A percentile compares a stretch with the other conserved stretches of the same genome.
phyloP scores from a whole-genome alignment of 2,797 vertebrate genomes.

The Acanthopagrus latus region DNA sequence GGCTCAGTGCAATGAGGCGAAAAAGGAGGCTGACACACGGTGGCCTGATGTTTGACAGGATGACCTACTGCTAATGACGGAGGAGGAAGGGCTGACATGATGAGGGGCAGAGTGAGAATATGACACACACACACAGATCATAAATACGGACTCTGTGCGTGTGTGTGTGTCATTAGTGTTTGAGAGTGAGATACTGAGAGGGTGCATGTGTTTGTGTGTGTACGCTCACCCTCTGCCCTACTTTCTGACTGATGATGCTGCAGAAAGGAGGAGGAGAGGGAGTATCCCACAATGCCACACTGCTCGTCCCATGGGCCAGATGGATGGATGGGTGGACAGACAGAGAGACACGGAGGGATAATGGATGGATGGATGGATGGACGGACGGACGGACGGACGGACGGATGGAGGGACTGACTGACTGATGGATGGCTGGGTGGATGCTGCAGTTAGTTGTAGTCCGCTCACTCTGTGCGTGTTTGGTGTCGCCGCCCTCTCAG shows the following conservation, averaged over 20 bases:
- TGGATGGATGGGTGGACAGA: conserved; percentile 38
- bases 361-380: conserved; percentile 25
- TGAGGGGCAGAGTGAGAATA: conserved; percentile 6
- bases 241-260: conserved; percentile 83
- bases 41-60: conserved; percentile 28
- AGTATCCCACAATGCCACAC: conserved; percentile 83
- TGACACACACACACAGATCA: conserved; percentile 1
- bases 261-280: conserved; percentile 77
- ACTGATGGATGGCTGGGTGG: conserved; percentile 3
- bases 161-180: conserved; percentile 34
- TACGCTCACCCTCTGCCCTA: conserved; percentile 78
- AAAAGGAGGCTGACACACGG: conserved; percentile 38
- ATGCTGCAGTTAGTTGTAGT: conserved; percentile 8
- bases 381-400: conserved; percentile 24
- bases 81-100: background rate
- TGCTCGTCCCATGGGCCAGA: conserved; percentile 55
- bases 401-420: conserved; percentile 11
- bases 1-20: background rate
- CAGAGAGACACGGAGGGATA: background rate
- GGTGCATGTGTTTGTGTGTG: conserved; percentile 35
- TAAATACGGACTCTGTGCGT: conserved; percentile 43
- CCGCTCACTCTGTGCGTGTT: conserved; percentile 20
- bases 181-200: conserved; percentile 42
- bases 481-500: conserved; percentile 47
- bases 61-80: background rate